Evolutionary conservation across 2,888 invertebrate species (phyloP).

Genomic region (Strigamia transsilvanica): DNA sequence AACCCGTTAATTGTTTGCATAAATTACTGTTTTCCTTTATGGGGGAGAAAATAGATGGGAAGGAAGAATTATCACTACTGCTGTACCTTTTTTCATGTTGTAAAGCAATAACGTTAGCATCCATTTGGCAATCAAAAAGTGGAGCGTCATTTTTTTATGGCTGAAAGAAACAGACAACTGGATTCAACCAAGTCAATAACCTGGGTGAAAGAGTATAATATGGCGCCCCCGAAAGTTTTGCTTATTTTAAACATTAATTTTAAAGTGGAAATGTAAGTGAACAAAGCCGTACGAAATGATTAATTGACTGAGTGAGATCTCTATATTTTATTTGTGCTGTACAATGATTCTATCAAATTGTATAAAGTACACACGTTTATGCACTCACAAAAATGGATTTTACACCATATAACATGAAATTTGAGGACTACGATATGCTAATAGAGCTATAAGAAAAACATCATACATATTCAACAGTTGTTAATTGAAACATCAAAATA

Average conservation of each 20-base stretch:
- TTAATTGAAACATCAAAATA: too few species aligned
- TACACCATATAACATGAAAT: background rate
- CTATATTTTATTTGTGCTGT: background rate
- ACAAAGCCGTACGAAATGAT: too few species aligned
- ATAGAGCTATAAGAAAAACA: too few species aligned
- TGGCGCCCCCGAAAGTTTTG: conserved; percentile 7
- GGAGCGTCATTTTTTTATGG: background rate
- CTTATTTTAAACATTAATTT: background rate
- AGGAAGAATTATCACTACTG: background rate
- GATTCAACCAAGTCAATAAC: background rate
- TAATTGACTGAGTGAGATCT: background rate
- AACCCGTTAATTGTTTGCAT: background rate
- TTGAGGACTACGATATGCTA: too few species aligned
- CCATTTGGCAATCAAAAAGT: background rate
- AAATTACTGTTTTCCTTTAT: background rate
- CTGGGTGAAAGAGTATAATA: conserved; percentile 28
- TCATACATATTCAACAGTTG: too few species aligned
- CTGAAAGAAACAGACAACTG: background rate
- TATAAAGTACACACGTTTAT: background rate
- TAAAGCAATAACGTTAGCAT: background rate
- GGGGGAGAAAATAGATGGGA: background rate
- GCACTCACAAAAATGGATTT: background rate
- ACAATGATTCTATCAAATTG: background rate
- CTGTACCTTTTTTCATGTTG: conserved; percentile 16
- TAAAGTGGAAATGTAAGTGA: background rate